Conservation (phyloP, 2,113 vertebrate genomes). For the Protomyctophum bolini region DNA sequence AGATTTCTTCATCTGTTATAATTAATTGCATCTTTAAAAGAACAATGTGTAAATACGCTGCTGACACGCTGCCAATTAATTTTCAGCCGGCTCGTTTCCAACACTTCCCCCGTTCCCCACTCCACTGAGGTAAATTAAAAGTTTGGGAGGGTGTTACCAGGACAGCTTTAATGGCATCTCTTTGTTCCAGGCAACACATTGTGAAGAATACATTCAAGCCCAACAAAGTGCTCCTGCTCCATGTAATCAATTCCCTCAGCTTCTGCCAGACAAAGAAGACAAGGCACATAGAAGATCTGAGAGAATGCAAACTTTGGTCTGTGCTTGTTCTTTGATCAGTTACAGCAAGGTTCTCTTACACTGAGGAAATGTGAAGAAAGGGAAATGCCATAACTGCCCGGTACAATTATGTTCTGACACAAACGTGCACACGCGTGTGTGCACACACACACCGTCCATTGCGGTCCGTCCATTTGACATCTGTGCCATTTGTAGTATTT, state of each 20-base stretch:
- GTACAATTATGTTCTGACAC: conserved; percentile 3
- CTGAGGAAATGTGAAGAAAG: conserved; percentile 21
- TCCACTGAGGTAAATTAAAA: conserved; percentile 67
- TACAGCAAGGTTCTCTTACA: conserved; percentile 27
- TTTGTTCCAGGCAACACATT: conserved; percentile 61
- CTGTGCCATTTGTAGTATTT: no score
- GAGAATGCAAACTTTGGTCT: conserved; percentile 28
- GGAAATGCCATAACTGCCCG: conserved; percentile 4
- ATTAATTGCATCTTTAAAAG: conserved; percentile 76
- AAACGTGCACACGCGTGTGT: conserved; percentile 3
- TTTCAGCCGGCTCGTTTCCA: conserved; percentile 55
- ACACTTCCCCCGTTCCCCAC: conserved; percentile 33
- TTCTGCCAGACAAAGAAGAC: conserved; percentile 30
- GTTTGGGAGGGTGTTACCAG: conserved; percentile 58
- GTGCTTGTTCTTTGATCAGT: conserved; percentile 41
- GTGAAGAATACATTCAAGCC: conserved; percentile 60
- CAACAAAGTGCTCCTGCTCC: conserved; percentile 56
- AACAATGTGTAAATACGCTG: conserved; percentile 69
- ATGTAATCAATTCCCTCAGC: conserved; percentile 64
- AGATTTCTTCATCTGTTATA: conserved; percentile 67
- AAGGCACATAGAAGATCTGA: conserved; percentile 35
- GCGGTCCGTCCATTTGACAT: not conserved
- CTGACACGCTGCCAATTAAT: conserved; percentile 74
- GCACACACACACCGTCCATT: not conserved
- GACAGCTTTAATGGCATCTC: conserved; percentile 61